These are phyloP conservation scores for Paramormyrops hopkinsi DNA, from an alignment of 2,797 vertebrate genomes.

Conservation along the genomic window DNA sequence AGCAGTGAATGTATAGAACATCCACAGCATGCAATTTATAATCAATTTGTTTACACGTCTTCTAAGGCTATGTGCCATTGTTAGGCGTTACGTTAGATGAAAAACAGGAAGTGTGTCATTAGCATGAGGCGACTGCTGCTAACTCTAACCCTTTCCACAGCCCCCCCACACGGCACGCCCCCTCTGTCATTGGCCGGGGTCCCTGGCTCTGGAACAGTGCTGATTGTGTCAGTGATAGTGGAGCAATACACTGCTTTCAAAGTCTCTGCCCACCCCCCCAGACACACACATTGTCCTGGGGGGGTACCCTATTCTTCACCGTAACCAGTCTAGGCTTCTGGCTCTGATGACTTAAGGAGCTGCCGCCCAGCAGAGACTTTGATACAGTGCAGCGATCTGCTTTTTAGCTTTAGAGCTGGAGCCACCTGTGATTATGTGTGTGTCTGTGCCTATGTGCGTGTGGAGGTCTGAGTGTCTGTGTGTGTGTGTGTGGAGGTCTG, in stretches of 20 bases:
- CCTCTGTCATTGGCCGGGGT: not conserved
- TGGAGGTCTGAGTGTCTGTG: not conserved
- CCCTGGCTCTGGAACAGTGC: conserved; percentile 14
- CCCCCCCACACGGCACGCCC: not conserved
- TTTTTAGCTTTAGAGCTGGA: not conserved
- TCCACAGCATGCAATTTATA: not conserved
- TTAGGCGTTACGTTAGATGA: conserved; percentile 38
- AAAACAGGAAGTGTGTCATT: conserved; percentile 43
- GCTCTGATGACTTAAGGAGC: not conserved
- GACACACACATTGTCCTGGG: not conserved
- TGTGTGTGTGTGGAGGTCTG: too few species aligned
- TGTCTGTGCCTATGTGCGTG: not conserved
- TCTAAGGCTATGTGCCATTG: not conserved
- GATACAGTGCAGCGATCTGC: not conserved
- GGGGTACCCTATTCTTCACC: not conserved
- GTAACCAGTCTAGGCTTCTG: not conserved
- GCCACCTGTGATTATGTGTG: not conserved
- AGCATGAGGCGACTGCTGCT: not conserved
- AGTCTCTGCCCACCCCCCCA: not conserved
- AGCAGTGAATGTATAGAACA: not conserved
- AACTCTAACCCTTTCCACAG: not conserved
- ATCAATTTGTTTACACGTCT: not conserved
- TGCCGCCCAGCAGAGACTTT: not conserved
- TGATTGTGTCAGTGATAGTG: conserved; percentile 9
- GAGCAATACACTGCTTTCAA: not conserved